Base-by-base conservation (phyloP, 2,113 vertebrate species). In the Toxotes chatareus region DNA sequence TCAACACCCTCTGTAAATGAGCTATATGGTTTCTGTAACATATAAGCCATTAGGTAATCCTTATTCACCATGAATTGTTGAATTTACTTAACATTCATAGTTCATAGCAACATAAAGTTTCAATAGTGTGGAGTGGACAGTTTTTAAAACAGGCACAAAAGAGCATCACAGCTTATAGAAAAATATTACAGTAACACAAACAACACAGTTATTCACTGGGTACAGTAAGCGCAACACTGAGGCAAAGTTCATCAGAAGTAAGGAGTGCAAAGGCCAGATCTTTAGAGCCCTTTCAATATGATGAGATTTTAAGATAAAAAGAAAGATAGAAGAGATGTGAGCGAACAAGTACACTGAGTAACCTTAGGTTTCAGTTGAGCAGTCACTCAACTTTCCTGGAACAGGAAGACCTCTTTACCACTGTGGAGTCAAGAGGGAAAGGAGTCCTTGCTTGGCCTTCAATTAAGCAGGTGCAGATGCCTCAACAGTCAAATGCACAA, bases 61-160 rank as follows among this genome's bases (percentile, higher is more conserved):
- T 40, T 36, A 69, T 53, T 70, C 6, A 69, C 27, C 19, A 6
- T 27, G 3, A n/a, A 56, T 19, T 55, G 36, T 14, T 11, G 3
- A 51, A 53, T 62, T 65, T 36, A 66, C 51, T 44, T 4, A 46
- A 42, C 16, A 59, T 44, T 38, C 4, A 51, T 7, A 42, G 17
- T 23, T 62, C 27, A 27, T 27, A 27, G 4, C 3, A 53, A 69
- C 27, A 14, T 7, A 27, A 51, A 44, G 1, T 27, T 67, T 68
- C 36, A 73, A 51, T 65, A 40, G 49, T 31, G 31, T 12, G 53
- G 4, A 75, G 34, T 47, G 3, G 21, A 13, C 1, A 9, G 3
- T 27, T 68, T 59, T 60, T 59, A 67, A 27, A 57, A 14, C 51
- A 59, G 32, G 27, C 51, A 49, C 42, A 65, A 56, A 34, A 44